phyloP scores from a whole-genome alignment of 2,113 vertebrate genomes.

The Piprites chloris region DNA sequence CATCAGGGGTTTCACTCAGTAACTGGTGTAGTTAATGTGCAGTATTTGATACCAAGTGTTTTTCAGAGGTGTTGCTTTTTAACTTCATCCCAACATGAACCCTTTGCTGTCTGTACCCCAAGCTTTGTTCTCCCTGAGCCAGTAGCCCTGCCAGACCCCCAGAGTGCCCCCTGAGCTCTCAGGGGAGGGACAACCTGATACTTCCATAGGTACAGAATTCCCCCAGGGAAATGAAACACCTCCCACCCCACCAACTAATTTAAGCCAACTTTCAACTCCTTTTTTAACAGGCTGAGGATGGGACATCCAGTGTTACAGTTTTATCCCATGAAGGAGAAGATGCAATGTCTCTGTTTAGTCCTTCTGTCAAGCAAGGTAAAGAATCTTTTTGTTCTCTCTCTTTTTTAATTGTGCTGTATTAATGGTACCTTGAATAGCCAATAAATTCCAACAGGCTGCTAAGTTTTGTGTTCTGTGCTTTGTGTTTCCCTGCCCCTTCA shows the following conservation, averaged over 20 bases:
- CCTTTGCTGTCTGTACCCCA: neutral
- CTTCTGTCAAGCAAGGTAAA: slow-evolving; percentile 77
- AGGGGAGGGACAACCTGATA: neutral
- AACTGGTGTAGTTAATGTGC: neutral
- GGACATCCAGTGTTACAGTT: slow-evolving; percentile 72
- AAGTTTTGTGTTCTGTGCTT: neutral
- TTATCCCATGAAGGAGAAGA: slow-evolving; percentile 86
- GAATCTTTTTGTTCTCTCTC: neutral
- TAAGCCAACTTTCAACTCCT: neutral
- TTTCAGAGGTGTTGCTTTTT: neutral
- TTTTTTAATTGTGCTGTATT: neutral
- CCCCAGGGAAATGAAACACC: neutral
- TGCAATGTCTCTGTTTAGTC: slow-evolving; percentile 79
- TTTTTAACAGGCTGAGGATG: slow-evolving; percentile 85
- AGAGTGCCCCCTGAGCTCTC: neutral
- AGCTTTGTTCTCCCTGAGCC: neutral
- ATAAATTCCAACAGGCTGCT: neutral
- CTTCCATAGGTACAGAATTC: neutral
- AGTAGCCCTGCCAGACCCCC: neutral
- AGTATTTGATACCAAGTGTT: neutral
- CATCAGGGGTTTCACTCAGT: neutral
- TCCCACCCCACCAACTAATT: neutral
- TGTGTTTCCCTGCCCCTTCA: neutral
- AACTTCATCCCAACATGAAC: neutral
- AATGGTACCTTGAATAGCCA: neutral